These are phyloP conservation scores for Lasioglossum vierecki DNA, from an alignment of 2,888 invertebrate genomes.

Conservation along the genomic window DNA sequence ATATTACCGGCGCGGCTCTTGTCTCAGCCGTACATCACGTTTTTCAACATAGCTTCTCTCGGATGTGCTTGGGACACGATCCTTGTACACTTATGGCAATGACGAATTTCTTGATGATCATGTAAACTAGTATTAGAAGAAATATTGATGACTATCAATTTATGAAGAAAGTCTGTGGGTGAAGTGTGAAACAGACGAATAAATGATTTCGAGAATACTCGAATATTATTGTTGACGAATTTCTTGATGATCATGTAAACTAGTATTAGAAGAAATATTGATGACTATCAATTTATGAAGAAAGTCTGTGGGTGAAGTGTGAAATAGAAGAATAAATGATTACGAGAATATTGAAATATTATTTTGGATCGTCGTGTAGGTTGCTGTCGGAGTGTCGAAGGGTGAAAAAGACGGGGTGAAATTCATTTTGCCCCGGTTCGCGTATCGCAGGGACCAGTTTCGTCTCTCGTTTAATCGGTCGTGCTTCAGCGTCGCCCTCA, in stretches of 20 bases:
- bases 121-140: background rate
- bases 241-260: background rate
- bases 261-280: background rate
- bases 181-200: no score
- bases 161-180: background rate
- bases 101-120: background rate
- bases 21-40: background rate
- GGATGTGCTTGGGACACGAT: background rate
- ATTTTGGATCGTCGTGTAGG: background rate
- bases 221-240: no score
- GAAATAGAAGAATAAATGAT: no score
- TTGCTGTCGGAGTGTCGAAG: background rate
- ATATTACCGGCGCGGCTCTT: conserved; percentile 6
- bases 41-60: background rate
- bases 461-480: conserved; percentile 52
- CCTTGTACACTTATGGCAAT: background rate
- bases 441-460: conserved; percentile 21
- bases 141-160: background rate
- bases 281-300: background rate
- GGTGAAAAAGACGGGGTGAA: conserved; percentile 11
- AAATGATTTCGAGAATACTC: no score
- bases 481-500: conserved; percentile 46
- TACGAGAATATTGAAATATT: no score
- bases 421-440: conserved; percentile 39
- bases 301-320: background rate